A percentile compares a stretch with the other conserved stretches of the same genome.
phyloP scores from a whole-genome alignment of 1,140 invertebrate genomes.

The Drosophila auraria region DNA sequence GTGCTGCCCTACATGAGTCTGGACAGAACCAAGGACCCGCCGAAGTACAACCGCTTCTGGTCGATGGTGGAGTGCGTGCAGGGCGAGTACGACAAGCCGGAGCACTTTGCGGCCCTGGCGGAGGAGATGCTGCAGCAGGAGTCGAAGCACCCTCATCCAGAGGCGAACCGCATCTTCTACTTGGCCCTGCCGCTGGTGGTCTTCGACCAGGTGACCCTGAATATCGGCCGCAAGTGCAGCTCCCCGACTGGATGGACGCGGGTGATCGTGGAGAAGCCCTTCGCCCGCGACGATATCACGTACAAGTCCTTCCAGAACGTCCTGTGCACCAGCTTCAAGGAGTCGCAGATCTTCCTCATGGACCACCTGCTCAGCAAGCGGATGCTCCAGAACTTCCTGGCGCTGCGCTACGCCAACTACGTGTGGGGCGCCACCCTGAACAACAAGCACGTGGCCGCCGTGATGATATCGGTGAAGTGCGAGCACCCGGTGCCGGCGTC shows the following conservation, averaged over 20 bases:
- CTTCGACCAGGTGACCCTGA: constrained; percentile 55
- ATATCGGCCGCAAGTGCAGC: constrained; percentile 51
- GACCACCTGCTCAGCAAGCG: constrained; percentile 59
- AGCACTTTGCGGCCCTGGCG: constrained; percentile 34
- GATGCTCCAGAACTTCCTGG: constrained; percentile 59
- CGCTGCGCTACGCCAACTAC: constrained; percentile 56
- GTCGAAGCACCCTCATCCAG: constrained; percentile 31
- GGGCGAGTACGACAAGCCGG: constrained; percentile 50
- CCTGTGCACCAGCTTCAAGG: constrained; percentile 61
- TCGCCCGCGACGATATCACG: constrained; percentile 54
- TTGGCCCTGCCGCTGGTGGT: constrained; percentile 51
- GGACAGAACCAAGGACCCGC: constrained; percentile 40
- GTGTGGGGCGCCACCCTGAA: constrained; percentile 63
- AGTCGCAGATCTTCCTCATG: constrained; percentile 70
- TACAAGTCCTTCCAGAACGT: constrained; percentile 45
- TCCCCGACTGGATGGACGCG: constrained; percentile 51
- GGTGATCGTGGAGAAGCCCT: constrained; percentile 66
- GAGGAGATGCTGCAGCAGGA: constrained; percentile 45
- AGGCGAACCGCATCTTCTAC: constrained; percentile 67
- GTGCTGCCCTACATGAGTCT: constrained; percentile 57
- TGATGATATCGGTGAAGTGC: constrained; percentile 68
- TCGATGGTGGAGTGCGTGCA: constrained; percentile 46
- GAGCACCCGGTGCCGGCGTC: constrained; percentile 36
- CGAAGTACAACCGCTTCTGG: constrained; percentile 71
- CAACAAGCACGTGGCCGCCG: constrained; percentile 53